Evolutionary conservation across 2,797 vertebrate genomes (phyloP).

Genomic region (Danio aesculapii): DNA sequence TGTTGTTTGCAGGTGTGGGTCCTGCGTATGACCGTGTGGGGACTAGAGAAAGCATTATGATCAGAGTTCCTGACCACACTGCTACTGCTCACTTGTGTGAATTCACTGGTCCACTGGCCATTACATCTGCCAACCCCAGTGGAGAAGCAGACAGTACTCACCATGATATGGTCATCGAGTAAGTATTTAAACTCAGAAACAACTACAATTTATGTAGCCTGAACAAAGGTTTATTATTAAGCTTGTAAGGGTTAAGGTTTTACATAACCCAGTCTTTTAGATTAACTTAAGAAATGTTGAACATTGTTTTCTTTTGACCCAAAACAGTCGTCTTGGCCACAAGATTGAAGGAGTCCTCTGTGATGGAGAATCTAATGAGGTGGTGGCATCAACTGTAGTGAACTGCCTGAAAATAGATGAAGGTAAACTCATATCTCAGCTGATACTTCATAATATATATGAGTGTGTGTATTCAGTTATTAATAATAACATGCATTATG

Average conservation of each 20-base stretch:
- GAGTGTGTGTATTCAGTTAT: not conserved
- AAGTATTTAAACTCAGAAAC: conserved; percentile 55
- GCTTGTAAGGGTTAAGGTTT: not conserved
- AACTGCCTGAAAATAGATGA: conserved; percentile 88
- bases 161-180: conserved; percentile 90
- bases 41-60: conserved; percentile 91
- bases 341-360: conserved; percentile 90
- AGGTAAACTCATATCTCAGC: conserved; percentile 70
- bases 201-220: not conserved
- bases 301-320: conserved; percentile 29
- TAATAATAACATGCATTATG: conserved; percentile 17
- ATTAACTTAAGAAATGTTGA: not conserved
- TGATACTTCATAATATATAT: not conserved
- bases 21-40: conserved; percentile 86
- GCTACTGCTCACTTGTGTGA: conserved; percentile 86
- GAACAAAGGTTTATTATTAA: not conserved
- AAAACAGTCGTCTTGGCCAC: conserved; percentile 83
- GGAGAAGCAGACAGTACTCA: conserved; percentile 90
- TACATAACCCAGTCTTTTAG: not conserved
- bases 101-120: conserved; percentile 88
- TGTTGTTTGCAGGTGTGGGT: conserved; percentile 80
- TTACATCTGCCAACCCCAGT: conserved; percentile 91
- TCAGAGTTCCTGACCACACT: conserved; percentile 89
- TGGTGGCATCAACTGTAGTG: conserved; percentile 87
- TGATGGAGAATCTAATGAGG: conserved; percentile 87